Percentiles rank a stretch among this genome's conserved stretches.
Evolutionary conservation across 1,140 invertebrate species (phyloP).

Genomic region (Drosophila albomicans): DNA sequence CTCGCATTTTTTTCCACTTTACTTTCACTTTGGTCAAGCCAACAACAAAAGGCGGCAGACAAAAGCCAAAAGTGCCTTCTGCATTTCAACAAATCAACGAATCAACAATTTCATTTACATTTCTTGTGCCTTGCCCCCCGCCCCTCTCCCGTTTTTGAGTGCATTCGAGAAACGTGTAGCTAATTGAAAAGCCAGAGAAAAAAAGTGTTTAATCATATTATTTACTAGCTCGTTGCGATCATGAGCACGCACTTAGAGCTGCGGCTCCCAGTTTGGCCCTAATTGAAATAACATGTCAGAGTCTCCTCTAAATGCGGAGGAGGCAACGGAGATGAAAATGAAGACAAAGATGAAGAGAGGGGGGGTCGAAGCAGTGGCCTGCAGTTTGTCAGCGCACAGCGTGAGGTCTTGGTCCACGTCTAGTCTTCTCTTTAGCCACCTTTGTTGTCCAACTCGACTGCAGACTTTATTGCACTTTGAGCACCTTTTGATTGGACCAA

Average conservation of each 20-base stretch:
- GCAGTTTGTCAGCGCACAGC: constrained; percentile 55
- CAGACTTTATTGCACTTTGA: neutral
- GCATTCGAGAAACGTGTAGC: constrained; percentile 37
- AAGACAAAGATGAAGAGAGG: neutral
- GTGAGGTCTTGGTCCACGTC: constrained; percentile 41
- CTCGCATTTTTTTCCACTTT: constrained; percentile 24
- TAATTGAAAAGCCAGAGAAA: constrained; percentile 64
- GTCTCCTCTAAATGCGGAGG: neutral
- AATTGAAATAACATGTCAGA: constrained; percentile 61
- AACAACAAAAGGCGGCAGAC: constrained; percentile 14
- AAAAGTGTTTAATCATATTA: constrained; percentile 62
- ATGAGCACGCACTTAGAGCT: constrained; percentile 69
- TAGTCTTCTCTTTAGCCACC: neutral
- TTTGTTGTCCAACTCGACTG: neutral
- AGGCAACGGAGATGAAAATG: neutral
- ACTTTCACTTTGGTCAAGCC: constrained; percentile 68
- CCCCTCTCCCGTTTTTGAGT: neutral
- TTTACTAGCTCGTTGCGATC: constrained; percentile 47
- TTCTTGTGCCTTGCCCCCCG: too few relatives aligned
- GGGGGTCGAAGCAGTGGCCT: constrained; percentile 1
- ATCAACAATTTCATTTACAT: constrained; percentile 18
- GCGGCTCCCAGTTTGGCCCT: constrained; percentile 50
- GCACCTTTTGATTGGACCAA: neutral
- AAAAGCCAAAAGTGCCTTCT: constrained; percentile 60
- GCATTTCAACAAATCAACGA: constrained; percentile 64